Percentiles rank a stretch among this genome's conserved stretches.
Evolutionary conservation across 2,113 vertebrate genomes (phyloP).

Genomic region (Heterochromis multidens): DNA sequence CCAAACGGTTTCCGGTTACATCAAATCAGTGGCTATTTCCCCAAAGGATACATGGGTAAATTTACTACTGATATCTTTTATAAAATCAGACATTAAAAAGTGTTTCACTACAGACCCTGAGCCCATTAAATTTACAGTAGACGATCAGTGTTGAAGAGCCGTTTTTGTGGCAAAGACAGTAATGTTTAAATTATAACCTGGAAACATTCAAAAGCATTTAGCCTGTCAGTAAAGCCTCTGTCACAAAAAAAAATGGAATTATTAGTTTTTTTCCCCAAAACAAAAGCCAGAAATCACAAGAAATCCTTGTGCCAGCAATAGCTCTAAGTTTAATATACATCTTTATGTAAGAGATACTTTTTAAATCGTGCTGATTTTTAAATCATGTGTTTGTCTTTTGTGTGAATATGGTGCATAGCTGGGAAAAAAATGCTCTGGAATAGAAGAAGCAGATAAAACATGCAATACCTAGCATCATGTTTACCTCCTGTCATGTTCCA

Average conservation of each 20-base stretch:
- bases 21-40: neutral
- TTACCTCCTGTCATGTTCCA: neutral
- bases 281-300: neutral
- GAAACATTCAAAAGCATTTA: too few species aligned
- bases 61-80: neutral
- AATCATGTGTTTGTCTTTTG: neutral
- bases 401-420: neutral
- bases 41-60: neutral
- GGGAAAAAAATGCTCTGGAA: neutral
- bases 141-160: neutral
- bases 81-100: neutral
- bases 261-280: neutral
- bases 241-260: neutral
- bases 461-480: neutral
- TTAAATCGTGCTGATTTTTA: neutral
- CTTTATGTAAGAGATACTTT: neutral
- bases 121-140: neutral
- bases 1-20: neutral
- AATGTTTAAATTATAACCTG: too few species aligned
- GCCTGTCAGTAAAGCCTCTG: neutral
- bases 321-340: neutral
- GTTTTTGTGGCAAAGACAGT: neutral
- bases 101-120: neutral
- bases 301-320: neutral
- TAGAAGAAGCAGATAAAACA: neutral